phyloP scores from a whole-genome alignment of 2,797 vertebrate species.

The Acipenser ruthenus region DNA sequence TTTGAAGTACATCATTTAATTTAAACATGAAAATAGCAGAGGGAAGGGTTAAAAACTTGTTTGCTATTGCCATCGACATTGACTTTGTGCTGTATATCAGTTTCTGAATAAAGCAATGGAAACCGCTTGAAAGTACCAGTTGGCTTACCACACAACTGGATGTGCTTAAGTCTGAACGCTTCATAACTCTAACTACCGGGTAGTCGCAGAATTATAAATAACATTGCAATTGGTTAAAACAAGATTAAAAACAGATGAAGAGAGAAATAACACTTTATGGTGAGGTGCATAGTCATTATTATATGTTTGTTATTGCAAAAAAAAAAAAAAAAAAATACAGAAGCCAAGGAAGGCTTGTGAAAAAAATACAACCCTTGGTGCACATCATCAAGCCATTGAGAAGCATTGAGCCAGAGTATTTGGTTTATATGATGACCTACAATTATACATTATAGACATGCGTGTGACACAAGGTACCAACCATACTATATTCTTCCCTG shows the following conservation, averaged over 20 bases:
- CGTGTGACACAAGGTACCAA: no score
- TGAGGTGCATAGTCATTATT: constrained; percentile 41
- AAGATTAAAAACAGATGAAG: constrained; percentile 89
- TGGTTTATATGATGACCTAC: constrained; percentile 40
- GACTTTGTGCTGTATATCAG: constrained; percentile 42
- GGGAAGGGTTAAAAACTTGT: constrained; percentile 22
- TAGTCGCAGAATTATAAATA: constrained; percentile 92
- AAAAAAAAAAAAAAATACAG: background rate
- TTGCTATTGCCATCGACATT: constrained; percentile 58
- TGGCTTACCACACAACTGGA: constrained; percentile 82
- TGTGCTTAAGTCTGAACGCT: constrained; percentile 84
- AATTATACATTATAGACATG: no score
- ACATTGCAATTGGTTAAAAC: constrained; percentile 79
- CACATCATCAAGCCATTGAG: constrained; percentile 19
- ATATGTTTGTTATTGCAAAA: constrained; percentile 17
- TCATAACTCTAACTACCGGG: constrained; percentile 83
- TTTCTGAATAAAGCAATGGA: constrained; percentile 62
- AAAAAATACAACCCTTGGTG: constrained; percentile 31
- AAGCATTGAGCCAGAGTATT: constrained; percentile 12
- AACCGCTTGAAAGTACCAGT: constrained; percentile 75
- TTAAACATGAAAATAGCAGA: constrained; percentile 20
- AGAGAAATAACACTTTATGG: constrained; percentile 35
- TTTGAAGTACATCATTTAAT: constrained; percentile 19
- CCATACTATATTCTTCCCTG: no score
- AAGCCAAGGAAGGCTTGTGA: constrained; percentile 27